Conservation (phyloP, 2,113 vertebrate genomes). For the Dipodomys merriami region DNA sequence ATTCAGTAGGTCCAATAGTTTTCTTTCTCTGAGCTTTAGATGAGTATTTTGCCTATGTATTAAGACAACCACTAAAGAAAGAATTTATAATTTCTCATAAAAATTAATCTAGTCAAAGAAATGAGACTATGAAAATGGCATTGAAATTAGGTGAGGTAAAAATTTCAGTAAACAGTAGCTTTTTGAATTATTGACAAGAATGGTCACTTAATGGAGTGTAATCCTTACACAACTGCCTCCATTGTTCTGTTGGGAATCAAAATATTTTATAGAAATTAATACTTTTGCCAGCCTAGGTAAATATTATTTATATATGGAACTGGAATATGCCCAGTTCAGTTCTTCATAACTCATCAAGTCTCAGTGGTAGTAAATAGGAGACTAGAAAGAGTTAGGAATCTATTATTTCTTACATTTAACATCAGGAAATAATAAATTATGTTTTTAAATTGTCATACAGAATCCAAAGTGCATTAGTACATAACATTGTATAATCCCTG, state of each 20-base stretch:
- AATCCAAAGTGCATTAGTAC: neutral
- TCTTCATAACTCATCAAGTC: neutral
- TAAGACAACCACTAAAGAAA: neutral
- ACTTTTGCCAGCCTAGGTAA: neutral
- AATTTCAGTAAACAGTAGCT: neutral
- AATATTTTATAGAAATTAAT: neutral
- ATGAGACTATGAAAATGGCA: neutral
- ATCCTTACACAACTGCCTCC: neutral
- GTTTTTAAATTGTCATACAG: neutral
- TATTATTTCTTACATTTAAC: neutral
- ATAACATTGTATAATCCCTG: neutral
- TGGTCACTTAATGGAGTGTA: neutral
- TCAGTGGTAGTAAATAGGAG: neutral
- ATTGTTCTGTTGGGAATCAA: neutral
- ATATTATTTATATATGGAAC: neutral
- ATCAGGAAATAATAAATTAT: neutral
- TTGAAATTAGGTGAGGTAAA: neutral
- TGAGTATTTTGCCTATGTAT: neutral
- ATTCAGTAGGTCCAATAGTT: neutral
- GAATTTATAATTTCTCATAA: neutral
- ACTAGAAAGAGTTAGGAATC: neutral
- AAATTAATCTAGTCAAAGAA: neutral
- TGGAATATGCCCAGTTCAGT: neutral
- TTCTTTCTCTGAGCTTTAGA: conserved; percentile 2
- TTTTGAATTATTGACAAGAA: neutral